Base-by-base conservation (phyloP, 2,888 invertebrate species). In the Metacarcinus magister region DNA sequence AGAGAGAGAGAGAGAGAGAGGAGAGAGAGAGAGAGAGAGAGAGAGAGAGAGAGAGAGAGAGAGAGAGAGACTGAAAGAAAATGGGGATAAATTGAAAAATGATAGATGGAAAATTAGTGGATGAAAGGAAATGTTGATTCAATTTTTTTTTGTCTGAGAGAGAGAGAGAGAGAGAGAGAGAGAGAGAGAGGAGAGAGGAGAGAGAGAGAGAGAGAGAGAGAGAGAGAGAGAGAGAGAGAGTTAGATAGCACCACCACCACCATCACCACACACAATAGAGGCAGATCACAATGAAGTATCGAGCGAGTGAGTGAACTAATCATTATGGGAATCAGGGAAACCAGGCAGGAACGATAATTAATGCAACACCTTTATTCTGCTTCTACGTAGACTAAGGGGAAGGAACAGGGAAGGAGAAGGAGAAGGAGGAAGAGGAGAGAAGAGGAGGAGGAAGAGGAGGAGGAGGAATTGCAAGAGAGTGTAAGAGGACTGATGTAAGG, bases 291-390 rank as follows among this genome's bases (percentile, higher is more conserved):
- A n/a, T n/a, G n/a, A n/a, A n/a, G 67, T 67, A 67, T 67, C 67
- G 67, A 67, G 67, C 67, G 67, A 67, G 54, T n/a, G n/a, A 54
- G 67, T 67, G 67, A 67, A 67, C 67, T 23, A 67, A 67, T 67
- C 67, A 10, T 67, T 67, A 67, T 67, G 67, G 19, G 67, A 67
- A 67, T 67, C 67, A 67, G n/a, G 67, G 67, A 67, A 67, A 5
- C 23, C 67, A 67, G 67, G 2, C 19, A 67, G 67, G 67, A 23
- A 67, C 67, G 67, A 67, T 67, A 67, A 67, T 67, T 67, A 67
- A 16, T 23, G 67, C 67, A 67, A 67, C 67, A 23, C 67, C 67
- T 67, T 67, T 67, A 8, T 67, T 10, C 67, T 67, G n/a, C n/a
- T 13, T 48, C 48, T 8, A 48, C 48, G 48, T 48, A 48, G 48